Evolutionary conservation across 2,888 invertebrate genomes (phyloP), one percentile per base, ranked within the genome.

Genomic region (Agrochola lota): DNA sequence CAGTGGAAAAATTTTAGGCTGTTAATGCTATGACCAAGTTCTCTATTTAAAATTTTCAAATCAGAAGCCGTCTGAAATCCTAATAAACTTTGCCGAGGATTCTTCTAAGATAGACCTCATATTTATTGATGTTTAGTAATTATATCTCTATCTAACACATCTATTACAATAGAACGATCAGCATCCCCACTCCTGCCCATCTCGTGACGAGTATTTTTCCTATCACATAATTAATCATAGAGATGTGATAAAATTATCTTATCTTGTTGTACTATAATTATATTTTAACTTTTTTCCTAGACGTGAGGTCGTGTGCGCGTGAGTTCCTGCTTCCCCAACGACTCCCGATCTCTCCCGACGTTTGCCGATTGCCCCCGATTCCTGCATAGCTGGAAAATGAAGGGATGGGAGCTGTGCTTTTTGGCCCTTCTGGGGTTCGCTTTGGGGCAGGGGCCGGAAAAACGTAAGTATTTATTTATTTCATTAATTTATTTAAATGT

Each of bases 191-290:
- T 81, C 81, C 73, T 7, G 83, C 87, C 90, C 92, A 92, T 94
- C 96, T 95, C 96, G 96, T 96, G 96, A 96, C 94, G 90, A 92
- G 94, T 95, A 91, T 93, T 95, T 95, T 95, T 95, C 95, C 95
- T 95, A 94, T 91, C 93, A 86, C 91, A 75, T 92, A 93, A 94
- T 94, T 94, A 94, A 95, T 95, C 94, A 94, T 88, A 89, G 87
- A 88, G 86, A 88, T 85, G 80, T 88, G 94, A 95, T 95, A 94
- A 94, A 85, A 79, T 90, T 94, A 95, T 95, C 95, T 95, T 95
- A 95, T 94, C 95, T 40, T 77, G 81, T 73, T 85, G 60, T 83
- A 83, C 85, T 86, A 84, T 90, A 90, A 90, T 91, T 93, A 90
- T 90, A 92, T 89, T 91, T 91, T 87, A 89, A 88, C 89, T 90